Evolutionary conservation across 2,888 invertebrate species (phyloP), one percentile per base, ranked within the genome.

Genomic region (Halocaridina rubra): DNA sequence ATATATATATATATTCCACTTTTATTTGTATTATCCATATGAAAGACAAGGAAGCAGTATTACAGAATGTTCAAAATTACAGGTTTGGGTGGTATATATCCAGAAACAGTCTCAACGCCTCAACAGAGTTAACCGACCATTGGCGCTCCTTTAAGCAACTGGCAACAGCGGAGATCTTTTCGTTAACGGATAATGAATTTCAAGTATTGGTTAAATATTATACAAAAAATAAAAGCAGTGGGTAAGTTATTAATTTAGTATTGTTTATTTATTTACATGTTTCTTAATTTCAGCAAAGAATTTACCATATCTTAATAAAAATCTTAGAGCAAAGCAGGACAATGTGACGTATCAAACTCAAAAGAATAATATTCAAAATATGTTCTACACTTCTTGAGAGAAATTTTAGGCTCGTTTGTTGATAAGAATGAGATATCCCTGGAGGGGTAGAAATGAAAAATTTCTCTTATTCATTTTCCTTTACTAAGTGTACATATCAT

Each of bases 91-190:
- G 87, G 87, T 87, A 82, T 33, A 80, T 87, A 16, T 78, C 78
- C 8, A 78, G 76, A 27, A 72, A 74, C 77, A 84, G 67, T 77
- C 81, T 77, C 57, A 79, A 61, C 76, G 75, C 46, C 1, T 39
- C 67, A n/a, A 24, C 72, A 4, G 77, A 75, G 4, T 22, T 69
- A 46, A 82, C 85, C 64, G 93, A 93, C 82, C 92, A 91, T 89
- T 95, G 94, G 94, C 91, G 92, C 77, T 91, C 93, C 13, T 93
- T 94, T 86, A 89, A 90, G 77, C 90, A 92, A 71, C 90, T 89
- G 10, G 90, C 92, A 3, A 90, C 92, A 2, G 92, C 92, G 4
- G 89, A 90, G 3, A 90, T 91, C 16, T 94, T 94, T 89, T 91
- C 92, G 88, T 90, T 93, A 19, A 33, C 85, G 0, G 8, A 8